Base-by-base conservation (phyloP, 2,113 vertebrate genomes). In the Bolborhynchus lineola region DNA sequence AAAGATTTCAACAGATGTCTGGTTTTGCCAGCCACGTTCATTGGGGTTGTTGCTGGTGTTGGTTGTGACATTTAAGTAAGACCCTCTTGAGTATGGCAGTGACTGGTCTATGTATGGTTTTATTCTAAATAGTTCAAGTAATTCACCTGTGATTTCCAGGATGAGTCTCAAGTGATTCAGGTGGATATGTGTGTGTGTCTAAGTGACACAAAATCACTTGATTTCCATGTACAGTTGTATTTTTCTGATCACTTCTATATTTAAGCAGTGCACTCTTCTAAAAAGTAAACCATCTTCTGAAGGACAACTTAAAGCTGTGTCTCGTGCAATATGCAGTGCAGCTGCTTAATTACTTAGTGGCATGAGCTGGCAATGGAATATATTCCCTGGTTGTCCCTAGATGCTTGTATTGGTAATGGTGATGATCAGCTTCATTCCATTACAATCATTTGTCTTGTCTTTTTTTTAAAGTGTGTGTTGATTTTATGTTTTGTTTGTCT, bases 31-130 rank as follows among this genome's bases (percentile, higher is more conserved):
- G 18, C 2, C 41, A 28, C 8, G 5, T 52, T 55, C 69, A 31
- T 33, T 86, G 28, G 16, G 21, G 12, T 15, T 74, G 6, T 60
- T 68, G 16, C 25, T 16, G 4, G 5, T 95, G n/a, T 33, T 86
- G 53, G 6, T 60, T 63, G 8, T 65, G 18, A 70, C 11, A 9
- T 0, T 0, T 20, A 74, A 47, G 7, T 64, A 64, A 26, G 13
- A 47, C 62, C 69, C 26, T 80, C 12, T 24, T 49, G 19, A 72
- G 4, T 64, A 10, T n/a, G 16, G 8, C 15, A 49, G 37, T 71
- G 53, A 41, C 21, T 79, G 7, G 7, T 31, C 41, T n/a, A 1
- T n/a, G 14, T 55, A 37, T 31, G 16, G 11, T 49, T 90, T 87
- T 47, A 31, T 77, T 89, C 13, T 53, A 46, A 91, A 77, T 7